These are phyloP conservation scores for Andrena camellia DNA, from an alignment of 2,888 invertebrate species.

Conservation along the genomic window DNA sequence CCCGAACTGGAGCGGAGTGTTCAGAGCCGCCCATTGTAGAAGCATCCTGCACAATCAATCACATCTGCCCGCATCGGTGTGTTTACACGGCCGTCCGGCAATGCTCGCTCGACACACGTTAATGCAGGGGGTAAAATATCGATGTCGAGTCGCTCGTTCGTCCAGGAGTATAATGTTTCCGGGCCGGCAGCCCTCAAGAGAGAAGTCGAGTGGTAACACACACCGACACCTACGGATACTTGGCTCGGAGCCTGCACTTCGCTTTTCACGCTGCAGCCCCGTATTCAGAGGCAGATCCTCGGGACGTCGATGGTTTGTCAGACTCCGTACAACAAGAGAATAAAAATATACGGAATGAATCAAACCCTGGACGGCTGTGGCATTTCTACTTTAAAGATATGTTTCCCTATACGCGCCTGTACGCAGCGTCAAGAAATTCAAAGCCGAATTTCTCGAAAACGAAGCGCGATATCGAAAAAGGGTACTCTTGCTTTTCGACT, in stretches of 20 bases:
- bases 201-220: neutral
- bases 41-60: neutral
- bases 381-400: no score
- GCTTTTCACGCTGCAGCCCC: neutral
- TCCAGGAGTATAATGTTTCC: conserved; percentile 6
- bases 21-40: neutral
- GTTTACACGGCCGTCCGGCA: neutral
- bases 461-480: no score
- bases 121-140: neutral
- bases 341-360: conserved; percentile 10
- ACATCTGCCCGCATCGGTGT: neutral
- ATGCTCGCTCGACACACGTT: neutral
- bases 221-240: conserved; percentile 10
- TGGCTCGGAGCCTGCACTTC: conserved; percentile 34
- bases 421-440: no score
- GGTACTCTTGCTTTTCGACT: no score
- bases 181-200: neutral
- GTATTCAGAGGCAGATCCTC: neutral
- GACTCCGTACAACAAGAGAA: neutral
- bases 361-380: neutral
- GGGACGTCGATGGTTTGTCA: conserved; percentile 11
- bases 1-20: neutral
- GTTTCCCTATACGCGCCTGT: no score
- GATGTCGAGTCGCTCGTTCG: neutral
- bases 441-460: no score